These are phyloP conservation scores for Parambassis ranga DNA, from an alignment of 2,797 vertebrate genomes.

Conservation along the genomic window DNA sequence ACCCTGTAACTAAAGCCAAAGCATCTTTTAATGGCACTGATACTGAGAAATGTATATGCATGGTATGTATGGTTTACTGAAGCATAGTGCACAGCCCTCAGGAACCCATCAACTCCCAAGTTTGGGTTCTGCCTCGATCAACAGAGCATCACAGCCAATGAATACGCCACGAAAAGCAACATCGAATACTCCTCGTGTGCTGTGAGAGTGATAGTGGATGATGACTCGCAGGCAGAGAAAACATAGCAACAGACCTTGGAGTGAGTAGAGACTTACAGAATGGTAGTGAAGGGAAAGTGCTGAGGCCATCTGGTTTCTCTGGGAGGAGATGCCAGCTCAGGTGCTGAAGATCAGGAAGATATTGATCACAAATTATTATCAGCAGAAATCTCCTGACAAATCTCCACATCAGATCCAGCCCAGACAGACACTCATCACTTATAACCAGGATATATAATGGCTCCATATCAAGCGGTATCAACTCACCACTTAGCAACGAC, in stretches of 20 bases:
- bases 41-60: background rate
- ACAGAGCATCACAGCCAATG: background rate
- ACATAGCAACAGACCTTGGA: constrained; percentile 39
- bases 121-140: background rate
- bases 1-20: background rate
- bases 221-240: constrained; percentile 36
- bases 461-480: background rate
- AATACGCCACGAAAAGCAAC: background rate
- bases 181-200: background rate
- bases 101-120: background rate
- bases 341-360: constrained; percentile 1
- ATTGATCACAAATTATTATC: background rate
- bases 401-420: no score
- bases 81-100: no score
- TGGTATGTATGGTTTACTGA: no score
- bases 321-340: constrained; percentile 3
- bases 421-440: no score
- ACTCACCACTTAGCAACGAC: background rate
- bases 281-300: constrained; percentile 15
- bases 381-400: no score
- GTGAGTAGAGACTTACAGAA: constrained; percentile 22
- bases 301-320: constrained; percentile 43
- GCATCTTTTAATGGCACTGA: no score
- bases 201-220: background rate
- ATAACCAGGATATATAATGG: background rate